A percentile compares a stretch with the other conserved stretches of the same genome.
Evolutionary conservation across 2,113 vertebrate species (phyloP).

Genomic region (Macquaria australasica): DNA sequence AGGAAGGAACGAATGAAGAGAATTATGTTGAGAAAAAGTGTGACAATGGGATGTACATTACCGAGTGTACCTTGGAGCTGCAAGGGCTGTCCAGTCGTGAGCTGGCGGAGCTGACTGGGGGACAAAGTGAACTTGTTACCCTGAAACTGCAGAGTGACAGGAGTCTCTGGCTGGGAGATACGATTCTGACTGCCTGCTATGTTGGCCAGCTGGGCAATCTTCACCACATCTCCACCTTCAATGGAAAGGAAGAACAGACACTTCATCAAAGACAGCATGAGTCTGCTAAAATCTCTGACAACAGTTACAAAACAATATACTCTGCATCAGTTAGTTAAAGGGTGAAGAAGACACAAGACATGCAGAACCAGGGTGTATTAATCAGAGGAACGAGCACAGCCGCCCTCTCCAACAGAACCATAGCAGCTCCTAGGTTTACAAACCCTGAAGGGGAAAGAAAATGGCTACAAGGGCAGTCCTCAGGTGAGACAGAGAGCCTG

Average conservation of each 20-base stretch:
- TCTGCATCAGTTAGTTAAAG: slow-evolving; percentile 83
- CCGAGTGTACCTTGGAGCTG: slow-evolving; percentile 92
- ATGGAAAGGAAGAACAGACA: slow-evolving; percentile 45
- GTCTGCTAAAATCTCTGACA: background rate
- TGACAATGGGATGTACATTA: slow-evolving; percentile 72
- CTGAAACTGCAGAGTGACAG: slow-evolving; percentile 94
- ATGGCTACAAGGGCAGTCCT: slow-evolving; percentile 41
- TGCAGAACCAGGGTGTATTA: slow-evolving; percentile 87
- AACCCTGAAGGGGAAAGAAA: slow-evolving; percentile 60
- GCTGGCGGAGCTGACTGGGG: slow-evolving; percentile 93
- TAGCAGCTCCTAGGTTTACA: slow-evolving; percentile 53
- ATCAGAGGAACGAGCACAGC: slow-evolving; percentile 64
- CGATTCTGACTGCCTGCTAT: slow-evolving; percentile 89
- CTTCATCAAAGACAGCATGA: background rate
- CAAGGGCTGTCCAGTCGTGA: slow-evolving; percentile 93
- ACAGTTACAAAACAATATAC: slow-evolving; percentile 6
- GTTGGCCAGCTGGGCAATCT: slow-evolving; percentile 91
- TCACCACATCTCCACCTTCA: slow-evolving; percentile 92
- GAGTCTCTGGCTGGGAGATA: slow-evolving; percentile 91
- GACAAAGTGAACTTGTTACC: slow-evolving; percentile 95
- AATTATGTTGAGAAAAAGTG: slow-evolving; percentile 21
- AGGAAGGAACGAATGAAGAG: slow-evolving; percentile 6
- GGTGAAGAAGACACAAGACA: slow-evolving; percentile 83
- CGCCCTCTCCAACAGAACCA: slow-evolving; percentile 62
- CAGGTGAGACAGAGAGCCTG: slow-evolving; percentile 64